Conservation (phyloP, 2,797 vertebrate species). For the Fundulus diaphanus region DNA sequence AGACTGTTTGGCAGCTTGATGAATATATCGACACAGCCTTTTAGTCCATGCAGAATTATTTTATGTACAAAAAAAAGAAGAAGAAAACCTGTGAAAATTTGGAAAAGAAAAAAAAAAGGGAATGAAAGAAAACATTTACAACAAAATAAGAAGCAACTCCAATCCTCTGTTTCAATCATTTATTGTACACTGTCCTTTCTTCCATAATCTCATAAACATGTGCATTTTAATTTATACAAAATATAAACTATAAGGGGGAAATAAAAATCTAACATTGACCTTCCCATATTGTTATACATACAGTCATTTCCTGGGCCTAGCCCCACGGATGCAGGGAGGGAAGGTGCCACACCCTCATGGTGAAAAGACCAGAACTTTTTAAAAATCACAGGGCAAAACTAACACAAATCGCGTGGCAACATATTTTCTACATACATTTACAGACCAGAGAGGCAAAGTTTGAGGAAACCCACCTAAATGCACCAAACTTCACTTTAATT, state of each 20-base stretch:
- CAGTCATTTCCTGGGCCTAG: constrained; percentile 60
- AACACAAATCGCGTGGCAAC: constrained; percentile 63
- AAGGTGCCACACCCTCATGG: constrained; percentile 70
- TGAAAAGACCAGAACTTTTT: constrained; percentile 66
- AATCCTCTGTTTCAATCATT: constrained; percentile 61
- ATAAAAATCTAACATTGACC: constrained; percentile 71
- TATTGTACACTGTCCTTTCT: constrained; percentile 76
- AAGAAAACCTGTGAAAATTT: constrained; percentile 3
- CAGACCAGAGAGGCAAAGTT: constrained; percentile 49
- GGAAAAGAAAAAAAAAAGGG: neutral
- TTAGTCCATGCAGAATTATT: constrained; percentile 1
- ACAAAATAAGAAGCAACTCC: constrained; percentile 31
- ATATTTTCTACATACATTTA: constrained; percentile 61
- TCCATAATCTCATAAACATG: constrained; percentile 73
- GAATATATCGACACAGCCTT: constrained; percentile 46
- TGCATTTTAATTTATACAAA: constrained; percentile 81
- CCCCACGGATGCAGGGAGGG: constrained; percentile 51
- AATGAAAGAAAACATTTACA: neutral
- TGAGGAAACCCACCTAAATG: constrained; percentile 35
- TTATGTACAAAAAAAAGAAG: neutral
- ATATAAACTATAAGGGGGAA: constrained; percentile 78
- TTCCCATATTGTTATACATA: constrained; percentile 63
- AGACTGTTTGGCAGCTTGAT: constrained; percentile 57
- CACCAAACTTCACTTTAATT: constrained; percentile 56
- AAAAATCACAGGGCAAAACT: constrained; percentile 71